These are phyloP conservation scores for Trichacis sp. DNA, from an alignment of 2,888 invertebrate genomes.

Conservation along the genomic window DNA sequence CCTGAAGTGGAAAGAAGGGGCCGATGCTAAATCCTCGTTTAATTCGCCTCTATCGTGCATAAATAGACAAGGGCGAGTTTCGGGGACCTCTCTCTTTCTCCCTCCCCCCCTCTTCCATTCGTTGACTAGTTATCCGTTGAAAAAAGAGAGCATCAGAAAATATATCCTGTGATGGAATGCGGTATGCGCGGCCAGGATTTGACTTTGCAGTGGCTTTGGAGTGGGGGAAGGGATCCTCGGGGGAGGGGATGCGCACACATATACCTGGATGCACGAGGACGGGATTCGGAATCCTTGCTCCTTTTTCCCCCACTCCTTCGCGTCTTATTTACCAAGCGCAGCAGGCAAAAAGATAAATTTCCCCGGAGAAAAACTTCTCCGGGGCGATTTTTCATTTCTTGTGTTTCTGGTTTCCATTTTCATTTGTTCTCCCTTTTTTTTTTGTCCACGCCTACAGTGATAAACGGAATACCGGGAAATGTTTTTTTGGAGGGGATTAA, in stretches of 20 bases:
- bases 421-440: too few relatives aligned
- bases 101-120: too few relatives aligned
- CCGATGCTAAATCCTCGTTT: constrained; percentile 32
- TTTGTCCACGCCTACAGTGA: background rate
- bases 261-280: too few relatives aligned
- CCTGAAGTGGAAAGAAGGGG: constrained; percentile 29
- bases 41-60: constrained; percentile 28
- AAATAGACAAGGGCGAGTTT: constrained; percentile 43
- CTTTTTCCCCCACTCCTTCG: too few relatives aligned
- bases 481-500: constrained; percentile 13
- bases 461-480: background rate
- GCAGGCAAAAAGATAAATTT: too few relatives aligned
- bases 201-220: constrained; percentile 60
- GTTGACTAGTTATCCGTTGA: constrained; percentile 29
- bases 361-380: too few relatives aligned
- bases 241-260: too few relatives aligned
- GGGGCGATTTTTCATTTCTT: too few relatives aligned
- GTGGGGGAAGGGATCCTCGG: background rate
- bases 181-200: constrained; percentile 52
- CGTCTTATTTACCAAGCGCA: too few relatives aligned
- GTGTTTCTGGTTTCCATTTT: too few relatives aligned
- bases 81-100: too few relatives aligned
- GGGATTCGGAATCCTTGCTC: too few relatives aligned
- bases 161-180: constrained; percentile 54
- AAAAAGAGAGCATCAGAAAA: constrained; percentile 48